Conservation (phyloP, 2,797 vertebrate species). For the Chelon auratus region DNA sequence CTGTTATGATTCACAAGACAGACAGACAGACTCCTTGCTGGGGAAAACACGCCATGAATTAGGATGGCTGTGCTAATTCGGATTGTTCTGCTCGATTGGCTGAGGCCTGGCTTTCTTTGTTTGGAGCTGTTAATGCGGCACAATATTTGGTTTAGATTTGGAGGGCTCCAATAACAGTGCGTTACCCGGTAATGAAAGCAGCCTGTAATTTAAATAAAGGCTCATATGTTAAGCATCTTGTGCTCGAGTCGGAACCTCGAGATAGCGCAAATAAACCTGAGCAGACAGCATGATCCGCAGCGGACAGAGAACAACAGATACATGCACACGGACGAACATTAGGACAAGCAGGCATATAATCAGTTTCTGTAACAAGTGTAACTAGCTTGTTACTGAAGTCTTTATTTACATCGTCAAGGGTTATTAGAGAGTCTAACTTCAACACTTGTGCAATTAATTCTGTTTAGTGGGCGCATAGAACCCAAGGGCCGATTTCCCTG, state of each 20-base stretch:
- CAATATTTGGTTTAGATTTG: constrained; percentile 59
- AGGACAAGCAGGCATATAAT: constrained; percentile 67
- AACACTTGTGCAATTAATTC: constrained; percentile 59
- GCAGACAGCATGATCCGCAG: constrained; percentile 37
- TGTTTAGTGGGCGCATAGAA: constrained; percentile 49
- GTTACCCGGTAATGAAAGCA: constrained; percentile 37
- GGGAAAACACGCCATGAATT: constrained; percentile 27
- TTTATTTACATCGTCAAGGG: constrained; percentile 53
- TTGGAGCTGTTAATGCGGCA: constrained; percentile 45
- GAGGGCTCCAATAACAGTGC: constrained; percentile 54
- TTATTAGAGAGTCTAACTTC: constrained; percentile 58
- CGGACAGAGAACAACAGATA: constrained; percentile 49
- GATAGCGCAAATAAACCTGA: constrained; percentile 61
- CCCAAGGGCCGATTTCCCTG: constrained; percentile 38
- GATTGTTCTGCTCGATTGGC: constrained; percentile 59
- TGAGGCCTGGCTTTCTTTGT: constrained; percentile 45
- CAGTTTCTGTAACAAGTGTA: constrained; percentile 35
- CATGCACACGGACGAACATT: constrained; percentile 43
- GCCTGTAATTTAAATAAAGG: constrained; percentile 48
- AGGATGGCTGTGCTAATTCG: constrained; percentile 42
- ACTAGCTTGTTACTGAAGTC: constrained; percentile 50
- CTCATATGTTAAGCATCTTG: constrained; percentile 51
- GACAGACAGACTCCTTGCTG: constrained; percentile 24
- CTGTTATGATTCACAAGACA: constrained; percentile 61
- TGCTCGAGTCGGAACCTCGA: constrained; percentile 30